Evolutionary conservation across 2,113 vertebrate genomes (phyloP).

Genomic region (Ia io): DNA sequence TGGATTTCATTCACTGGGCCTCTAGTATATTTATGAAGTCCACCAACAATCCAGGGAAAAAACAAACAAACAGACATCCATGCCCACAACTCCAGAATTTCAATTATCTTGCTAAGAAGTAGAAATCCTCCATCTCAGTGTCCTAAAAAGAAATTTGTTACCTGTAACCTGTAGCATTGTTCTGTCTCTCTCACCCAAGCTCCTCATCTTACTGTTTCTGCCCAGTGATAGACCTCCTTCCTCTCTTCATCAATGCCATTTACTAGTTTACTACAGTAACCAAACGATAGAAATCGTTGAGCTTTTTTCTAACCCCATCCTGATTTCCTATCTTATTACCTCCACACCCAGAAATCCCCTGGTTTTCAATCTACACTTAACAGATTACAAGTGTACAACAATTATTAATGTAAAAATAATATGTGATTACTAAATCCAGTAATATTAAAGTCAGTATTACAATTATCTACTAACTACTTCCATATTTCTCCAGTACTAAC

Average conservation of each 20-base stretch:
- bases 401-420: background rate
- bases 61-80: no score
- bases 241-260: background rate
- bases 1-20: no score
- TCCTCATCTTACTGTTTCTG: background rate
- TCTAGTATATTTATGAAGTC: no score
- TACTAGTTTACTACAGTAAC: no score
- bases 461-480: background rate
- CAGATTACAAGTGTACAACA: background rate
- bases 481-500: background rate
- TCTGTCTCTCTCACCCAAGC: background rate
- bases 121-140: no score
- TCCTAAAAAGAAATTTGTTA: background rate
- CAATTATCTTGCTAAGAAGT: no score
- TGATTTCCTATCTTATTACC: background rate
- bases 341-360: background rate
- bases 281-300: no score
- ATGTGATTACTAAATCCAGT: background rate
- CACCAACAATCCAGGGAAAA: no score
- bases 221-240: background rate
- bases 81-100: no score
- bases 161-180: fast-evolving
- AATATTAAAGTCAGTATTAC: background rate
- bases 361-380: background rate
- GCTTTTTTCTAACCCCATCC: fast-evolving